A percentile compares a stretch with the other conserved stretches of the same genome.
Evolutionary conservation across 1,140 invertebrate genomes (phyloP).

Genomic region (Eumeta japonica): DNA sequence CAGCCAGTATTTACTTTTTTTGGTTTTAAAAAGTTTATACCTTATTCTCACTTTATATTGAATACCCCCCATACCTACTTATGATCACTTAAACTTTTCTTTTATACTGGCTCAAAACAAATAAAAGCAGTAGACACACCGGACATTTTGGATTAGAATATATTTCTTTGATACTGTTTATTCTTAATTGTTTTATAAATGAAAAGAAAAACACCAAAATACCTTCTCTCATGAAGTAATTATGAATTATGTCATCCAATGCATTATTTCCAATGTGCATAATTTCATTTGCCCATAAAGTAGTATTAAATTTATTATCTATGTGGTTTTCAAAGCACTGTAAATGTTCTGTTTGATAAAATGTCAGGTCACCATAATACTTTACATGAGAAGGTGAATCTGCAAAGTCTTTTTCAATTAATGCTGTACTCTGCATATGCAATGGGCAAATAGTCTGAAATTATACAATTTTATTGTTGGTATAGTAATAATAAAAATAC

Average conservation of each 20-base stretch:
- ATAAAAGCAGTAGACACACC: too few relatives aligned
- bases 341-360: conserved; percentile 61
- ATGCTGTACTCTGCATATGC: conserved; percentile 62
- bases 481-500: not conserved
- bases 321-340: conserved; percentile 50
- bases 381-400: conserved; percentile 50
- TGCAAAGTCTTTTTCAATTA: conserved; percentile 54
- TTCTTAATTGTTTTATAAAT: too few relatives aligned
- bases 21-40: too few relatives aligned
- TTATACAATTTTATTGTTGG: not conserved
- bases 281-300: conserved; percentile 45
- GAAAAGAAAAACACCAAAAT: too few relatives aligned
- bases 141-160: too few relatives aligned
- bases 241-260: conserved; percentile 53
- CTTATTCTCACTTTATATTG: too few relatives aligned
- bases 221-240: conserved; percentile 62
- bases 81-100: too few relatives aligned
- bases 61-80: too few relatives aligned
- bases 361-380: conserved; percentile 58
- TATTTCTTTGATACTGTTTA: too few relatives aligned
- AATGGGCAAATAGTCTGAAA: conserved; percentile 57
- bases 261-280: conserved; percentile 31
- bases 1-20: too few relatives aligned
- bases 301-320: conserved; percentile 58
- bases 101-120: too few relatives aligned